Percentiles rank a stretch among this genome's conserved stretches.
These are phyloP conservation scores for Ceryle rudis DNA, from an alignment of 2,797 vertebrate species.

Conservation along the genomic window DNA sequence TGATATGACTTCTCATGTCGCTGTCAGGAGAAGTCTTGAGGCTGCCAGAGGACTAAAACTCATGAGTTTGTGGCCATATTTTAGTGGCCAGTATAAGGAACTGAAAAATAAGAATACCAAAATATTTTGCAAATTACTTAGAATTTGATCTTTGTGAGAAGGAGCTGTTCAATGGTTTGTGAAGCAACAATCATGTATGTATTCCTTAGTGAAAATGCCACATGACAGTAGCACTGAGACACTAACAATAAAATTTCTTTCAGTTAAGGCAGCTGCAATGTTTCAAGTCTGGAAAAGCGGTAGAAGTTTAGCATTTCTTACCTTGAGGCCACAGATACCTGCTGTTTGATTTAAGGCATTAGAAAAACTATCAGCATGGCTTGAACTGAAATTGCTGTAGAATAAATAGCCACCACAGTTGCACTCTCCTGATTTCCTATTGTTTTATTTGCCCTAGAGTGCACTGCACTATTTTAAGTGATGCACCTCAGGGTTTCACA, in stretches of 20 bases:
- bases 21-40: not conserved
- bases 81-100: not conserved
- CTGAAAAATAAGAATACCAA: not conserved
- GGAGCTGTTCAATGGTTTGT: not conserved
- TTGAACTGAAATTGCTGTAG: conserved; percentile 51
- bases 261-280: not conserved
- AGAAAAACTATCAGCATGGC: conserved; percentile 55
- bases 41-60: not conserved
- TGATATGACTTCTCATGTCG: not conserved
- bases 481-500: conserved; percentile 21
- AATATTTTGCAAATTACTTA: not conserved
- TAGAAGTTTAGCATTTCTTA: conserved; percentile 68
- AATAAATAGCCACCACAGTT: conserved; percentile 52
- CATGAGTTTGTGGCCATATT: not conserved
- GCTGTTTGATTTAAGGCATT: conserved; percentile 76
- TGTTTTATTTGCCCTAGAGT: conserved; percentile 56
- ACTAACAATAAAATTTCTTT: conserved; percentile 15
- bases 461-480: conserved; percentile 30
- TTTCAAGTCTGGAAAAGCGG: conserved; percentile 59
- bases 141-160: not conserved
- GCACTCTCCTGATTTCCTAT: conserved; percentile 24
- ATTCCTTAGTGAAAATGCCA: not conserved
- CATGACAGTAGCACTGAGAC: not conserved
- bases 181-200: not conserved
- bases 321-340: conserved; percentile 55